Evolutionary conservation across 35 echinoderm and acorn worm species (phyloP), one percentile per base, ranked within the genome.

Genomic region (Apostichopus japonicus): DNA sequence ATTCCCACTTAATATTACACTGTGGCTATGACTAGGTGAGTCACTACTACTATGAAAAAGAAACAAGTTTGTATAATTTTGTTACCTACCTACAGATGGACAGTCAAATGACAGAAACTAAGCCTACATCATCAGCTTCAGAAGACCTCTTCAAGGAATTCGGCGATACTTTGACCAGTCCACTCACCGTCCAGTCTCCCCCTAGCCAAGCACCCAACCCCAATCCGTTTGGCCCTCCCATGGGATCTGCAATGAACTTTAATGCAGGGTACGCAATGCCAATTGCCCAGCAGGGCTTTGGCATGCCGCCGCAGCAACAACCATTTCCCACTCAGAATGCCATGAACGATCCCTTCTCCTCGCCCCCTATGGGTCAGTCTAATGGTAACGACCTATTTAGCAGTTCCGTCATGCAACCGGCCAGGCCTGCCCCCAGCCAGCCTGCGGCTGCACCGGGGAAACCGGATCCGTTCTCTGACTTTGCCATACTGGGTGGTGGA

Each of bases 91-190:
- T 24, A 62, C 62, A 89, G 86, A 89, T 89, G 86, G 86, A 73
- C 1, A 65, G 13, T 63, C 67, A 53, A 27, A 78, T 16, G n/a
- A 80, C 53, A 9, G 55, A 58, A 59, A 77, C n/a, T 51, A 92
- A 80, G 23, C 51, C 53, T 23, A 27, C 51, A 62, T 79, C 89
- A 92, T 72, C 63, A 72, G 77, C 93, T 25, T 97, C 96, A 55
- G 91, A 91, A 56, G 96, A 97, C 80, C 91, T 97, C 54, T 97
- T 97, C 54, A 93, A 86, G 44, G 96, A 97, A 72, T 97, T 97
- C 62, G 94, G 90, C 1, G 93, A 97, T 79, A 95, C 96, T 24
- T 92, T 97, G 79, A 91, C 53, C 27, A 65, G 78, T 51, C 81
- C 91, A 22, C 71, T 87, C 23, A 54, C 73, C 52, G 77, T 83